These are phyloP conservation scores for Acronicta alni DNA, from an alignment of 2,888 invertebrate genomes.

Conservation along the genomic window DNA sequence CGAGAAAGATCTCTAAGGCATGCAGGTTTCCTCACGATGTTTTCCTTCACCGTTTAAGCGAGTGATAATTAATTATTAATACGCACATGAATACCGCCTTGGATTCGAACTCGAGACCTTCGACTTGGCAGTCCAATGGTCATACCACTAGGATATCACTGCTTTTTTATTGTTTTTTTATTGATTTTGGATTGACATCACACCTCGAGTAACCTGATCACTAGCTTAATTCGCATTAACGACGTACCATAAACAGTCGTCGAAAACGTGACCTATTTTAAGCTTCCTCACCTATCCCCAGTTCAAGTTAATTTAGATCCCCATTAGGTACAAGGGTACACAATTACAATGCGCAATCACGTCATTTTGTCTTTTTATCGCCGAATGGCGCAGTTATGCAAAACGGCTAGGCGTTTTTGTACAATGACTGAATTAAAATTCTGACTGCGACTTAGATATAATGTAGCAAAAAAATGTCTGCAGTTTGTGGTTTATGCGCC, in stretches of 20 bases:
- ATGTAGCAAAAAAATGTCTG: constrained; percentile 30
- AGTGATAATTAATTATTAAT: no score
- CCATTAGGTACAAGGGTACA: constrained; percentile 3
- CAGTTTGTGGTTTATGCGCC: constrained; percentile 3
- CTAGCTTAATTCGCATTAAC: no score
- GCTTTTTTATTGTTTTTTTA: no score
- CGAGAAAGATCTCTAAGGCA: no score
- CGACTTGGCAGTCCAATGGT: no score
- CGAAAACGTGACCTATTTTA: constrained; percentile 14
- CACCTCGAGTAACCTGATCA: no score
- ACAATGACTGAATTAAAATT: constrained; percentile 44
- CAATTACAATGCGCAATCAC: constrained; percentile 43
- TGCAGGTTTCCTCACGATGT: no score
- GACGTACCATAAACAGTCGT: not conserved
- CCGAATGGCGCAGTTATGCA: constrained; percentile 46
- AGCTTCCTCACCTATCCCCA: constrained; percentile 15
- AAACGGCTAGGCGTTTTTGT: constrained; percentile 39
- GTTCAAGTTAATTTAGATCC: constrained; percentile 23
- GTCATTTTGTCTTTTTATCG: constrained; percentile 38
- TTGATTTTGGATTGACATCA: no score
- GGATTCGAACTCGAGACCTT: no score
- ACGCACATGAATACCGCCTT: no score
- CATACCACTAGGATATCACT: no score
- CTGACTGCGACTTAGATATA: constrained; percentile 36
- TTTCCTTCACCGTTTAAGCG: no score